Evolutionary conservation across 1,140 invertebrate species (phyloP), one percentile per base, ranked within the genome.

Genomic region (Cyrtorhinus lividipennis): DNA sequence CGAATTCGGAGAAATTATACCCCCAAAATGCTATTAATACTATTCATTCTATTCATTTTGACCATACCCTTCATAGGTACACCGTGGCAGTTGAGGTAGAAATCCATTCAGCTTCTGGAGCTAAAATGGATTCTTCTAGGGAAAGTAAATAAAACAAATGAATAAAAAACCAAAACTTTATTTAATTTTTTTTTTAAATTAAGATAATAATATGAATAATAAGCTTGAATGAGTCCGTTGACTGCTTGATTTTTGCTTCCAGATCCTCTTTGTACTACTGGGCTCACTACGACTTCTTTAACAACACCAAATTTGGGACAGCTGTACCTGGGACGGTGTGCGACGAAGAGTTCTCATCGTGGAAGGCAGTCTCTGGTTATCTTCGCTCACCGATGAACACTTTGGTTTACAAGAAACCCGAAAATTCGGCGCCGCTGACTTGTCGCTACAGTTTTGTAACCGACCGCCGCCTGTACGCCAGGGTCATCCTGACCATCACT

Each of bases 211-310:
- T n/a, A n/a, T n/a, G n/a, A n/a, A n/a, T n/a, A n/a, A n/a, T n/a
- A n/a, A n/a, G n/a, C n/a, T n/a, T n/a, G n/a, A n/a, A n/a, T n/a
- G n/a, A n/a, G n/a, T n/a, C n/a, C n/a, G n/a, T n/a, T 53, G 48
- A 53, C 18, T 53, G 12, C 20, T 20, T 53, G 12, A 20, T 53
- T 22, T 8, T 15, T n/a, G n/a, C 18, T 70, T 66, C 45, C 71
- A 80, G 81, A 2, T 85, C 83, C 20, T 92, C 89, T 0, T 74
- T 93, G 0, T 92, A 92, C 71, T 92, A 91, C 71, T 92, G 89
- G 89, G 88, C 88, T 0, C 88, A 92, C 72, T 93, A 92, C 67
- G 89, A 93, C 69, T 93, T 92, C 74, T 92, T 92, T 74, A 92
- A 92, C 71, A 89, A 90, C 63, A 92, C 87, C 0, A 81, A 84